Evolutionary conservation across 2,797 vertebrate species (phyloP), one percentile per base, ranked within the genome.

Genomic region (Pseudochaenichthys georgianus): DNA sequence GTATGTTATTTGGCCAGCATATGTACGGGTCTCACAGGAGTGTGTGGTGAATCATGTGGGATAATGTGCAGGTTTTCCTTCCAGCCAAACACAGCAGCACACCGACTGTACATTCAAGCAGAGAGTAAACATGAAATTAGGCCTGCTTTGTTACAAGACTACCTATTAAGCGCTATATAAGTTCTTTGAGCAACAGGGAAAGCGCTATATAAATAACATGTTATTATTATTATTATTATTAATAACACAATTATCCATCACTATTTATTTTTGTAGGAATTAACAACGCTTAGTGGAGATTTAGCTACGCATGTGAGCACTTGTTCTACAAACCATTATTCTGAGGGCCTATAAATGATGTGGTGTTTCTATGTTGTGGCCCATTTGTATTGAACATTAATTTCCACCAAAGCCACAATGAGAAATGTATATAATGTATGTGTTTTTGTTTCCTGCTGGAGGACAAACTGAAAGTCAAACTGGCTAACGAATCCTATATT

Each of bases 1-100:
- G 70, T 66, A 75, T 80, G 64, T 70, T 78, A 57, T 70, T 61
- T 58, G 23, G 55, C 15, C 64, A 71, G 70, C 78, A 79, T 70
- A 74, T 75, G 78, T 73, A 73, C 65, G 21, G 38, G 66, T 62
- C 62, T 75, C 47, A 52, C 52, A 77, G 61, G 63, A 78, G 38
- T 60, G 59, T 77, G 78, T 68, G 68, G 58, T 67, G 50, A 63
- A 78, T 71, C 21, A 68, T 63, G 59, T 55, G 23, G 17, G 53
- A 73, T 70, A 62, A 34, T 42, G 23, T 19, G n/a, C 48, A 80
- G 41, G 45, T 75, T 80, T 78, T 17, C 45, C 66, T 16, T 57
- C 5, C 2, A 74, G 70, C 59, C 55, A 70, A 73, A 77, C 34
- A 77, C 48, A 67, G 51, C 63, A 61, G 65, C 47, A 47, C 48